Evolutionary conservation across 2,888 invertebrate species (phyloP).

Genomic region (Drosophila nr. perissopoda): DNA sequence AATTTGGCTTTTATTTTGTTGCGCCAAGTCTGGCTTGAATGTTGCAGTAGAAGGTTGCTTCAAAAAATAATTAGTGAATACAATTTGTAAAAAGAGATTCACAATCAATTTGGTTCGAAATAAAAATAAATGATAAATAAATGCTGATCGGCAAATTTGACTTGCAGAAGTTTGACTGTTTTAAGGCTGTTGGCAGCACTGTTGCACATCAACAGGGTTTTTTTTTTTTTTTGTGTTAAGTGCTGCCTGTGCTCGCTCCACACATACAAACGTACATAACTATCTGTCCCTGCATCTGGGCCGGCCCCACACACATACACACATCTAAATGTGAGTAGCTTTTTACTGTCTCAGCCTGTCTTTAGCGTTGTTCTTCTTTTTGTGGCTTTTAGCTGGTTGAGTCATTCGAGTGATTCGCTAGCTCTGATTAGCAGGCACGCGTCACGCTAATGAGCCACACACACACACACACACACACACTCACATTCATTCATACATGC

Average conservation of each 20-base stretch:
- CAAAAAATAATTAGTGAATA: not conserved
- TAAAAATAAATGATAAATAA: not conserved
- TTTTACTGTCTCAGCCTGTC: conserved; percentile 22
- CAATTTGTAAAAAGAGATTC: not conserved
- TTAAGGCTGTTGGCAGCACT: not conserved
- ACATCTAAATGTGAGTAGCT: not conserved
- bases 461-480: conserved; percentile 23
- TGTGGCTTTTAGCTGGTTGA: conserved; percentile 52
- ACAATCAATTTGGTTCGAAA: not conserved
- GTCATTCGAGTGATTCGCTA: conserved; percentile 62
- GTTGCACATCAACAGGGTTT: conserved; percentile 27
- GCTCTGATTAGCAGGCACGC: conserved; percentile 71
- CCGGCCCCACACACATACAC: conserved; percentile 29
- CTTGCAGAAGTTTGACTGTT: not conserved
- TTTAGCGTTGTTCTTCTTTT: conserved; percentile 29
- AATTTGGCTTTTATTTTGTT: conserved; percentile 1
- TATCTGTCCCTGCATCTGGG: conserved; percentile 33
- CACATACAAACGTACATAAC: conserved; percentile 1
- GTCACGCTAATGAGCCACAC: conserved; percentile 71
- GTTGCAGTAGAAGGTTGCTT: not conserved
- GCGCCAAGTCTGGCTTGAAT: not conserved
- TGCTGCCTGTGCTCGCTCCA: conserved; percentile 15
- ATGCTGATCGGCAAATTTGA: not conserved
- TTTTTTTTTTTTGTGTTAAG: not conserved
- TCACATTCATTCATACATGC: not conserved